Base-by-base conservation (phyloP, 2,113 vertebrate genomes). In the Motacilla tschutschensis region DNA sequence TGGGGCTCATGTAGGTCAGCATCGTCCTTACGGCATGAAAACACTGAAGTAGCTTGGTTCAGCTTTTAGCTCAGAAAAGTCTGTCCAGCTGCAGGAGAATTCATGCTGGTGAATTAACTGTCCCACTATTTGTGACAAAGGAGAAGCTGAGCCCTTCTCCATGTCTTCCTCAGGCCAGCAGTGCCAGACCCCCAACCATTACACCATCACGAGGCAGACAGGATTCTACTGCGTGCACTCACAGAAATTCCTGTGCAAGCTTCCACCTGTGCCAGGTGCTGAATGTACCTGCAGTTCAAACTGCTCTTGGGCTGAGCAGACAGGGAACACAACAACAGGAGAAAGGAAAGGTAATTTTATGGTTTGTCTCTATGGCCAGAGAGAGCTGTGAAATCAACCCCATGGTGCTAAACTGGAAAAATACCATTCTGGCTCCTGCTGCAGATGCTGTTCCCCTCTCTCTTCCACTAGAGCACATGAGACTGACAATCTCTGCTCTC, bases 361-460 rank as follows among this genome's bases (percentile, higher is more conserved):
- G 41, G 47, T 64, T 88, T 92, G 43, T 43, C 54, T n/a, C 31
- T 48, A 20, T 5, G 35, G 54, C 46, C 43, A 82, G 51, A 58
- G 9, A 58, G 38, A 82, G 47, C 55, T 51, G 75, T 50, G 35
- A 79, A 79, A 88, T 50, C 71, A 79, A 43, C 15, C 35, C 31
- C 54, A 43, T 28, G 47, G 67, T 47, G 29, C 44, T 63, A 36
- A 84, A 29, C 21, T 79, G 79, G 69, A 91, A 90, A 84, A 92
- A 70, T 50, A 79, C 82, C 9, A 21, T 78, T 81, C 40, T 77
- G 60, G 22, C 53, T 92, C 31, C 76, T 54, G 47, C 46, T 83
- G 80, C 77, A 89, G 74, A 57, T 2, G 1, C 69, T 48, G 48
- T 41, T 43, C 57, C 43, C 67, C 71, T 80, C 72, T 87, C 85